Conservation (phyloP, 2,888 invertebrate genomes). For the Seladonia tumulorum region DNA sequence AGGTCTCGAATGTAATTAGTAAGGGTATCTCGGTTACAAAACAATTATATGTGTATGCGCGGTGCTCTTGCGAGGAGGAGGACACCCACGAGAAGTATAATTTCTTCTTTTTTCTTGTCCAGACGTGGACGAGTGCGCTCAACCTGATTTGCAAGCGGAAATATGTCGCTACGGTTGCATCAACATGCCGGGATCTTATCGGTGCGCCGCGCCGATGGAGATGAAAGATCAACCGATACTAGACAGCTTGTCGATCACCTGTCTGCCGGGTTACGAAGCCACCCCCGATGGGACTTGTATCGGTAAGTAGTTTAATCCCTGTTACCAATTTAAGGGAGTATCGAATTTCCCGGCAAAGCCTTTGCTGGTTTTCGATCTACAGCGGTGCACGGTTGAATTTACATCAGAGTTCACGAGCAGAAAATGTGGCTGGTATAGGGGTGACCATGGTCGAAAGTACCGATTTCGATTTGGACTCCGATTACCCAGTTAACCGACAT, state of each 20-base stretch:
- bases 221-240: constrained; percentile 75
- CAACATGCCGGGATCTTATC: constrained; percentile 86
- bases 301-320: constrained; percentile 74
- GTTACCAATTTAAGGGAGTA: constrained; percentile 36
- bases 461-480: no score
- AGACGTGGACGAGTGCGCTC: constrained; percentile 89
- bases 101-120: constrained; percentile 37
- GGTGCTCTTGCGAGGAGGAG: no score
- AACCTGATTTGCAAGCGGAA: constrained; percentile 82
- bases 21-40: neutral
- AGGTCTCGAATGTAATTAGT: neutral
- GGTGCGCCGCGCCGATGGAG: constrained; percentile 77
- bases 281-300: constrained; percentile 76
- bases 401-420: neutral
- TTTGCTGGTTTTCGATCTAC: neutral
- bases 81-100: neutral
- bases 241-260: constrained; percentile 71
- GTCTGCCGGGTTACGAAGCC: constrained; percentile 77
- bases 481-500: no score
- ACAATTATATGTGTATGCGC: neutral
- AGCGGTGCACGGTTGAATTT: neutral
- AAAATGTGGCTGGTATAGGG: neutral
- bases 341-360: neutral
- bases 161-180: constrained; percentile 84
- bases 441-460: no score